Evolutionary conservation across 2,113 vertebrate genomes (phyloP), one percentile per base, ranked within the genome.

Genomic region (Callorhinus ursinus): DNA sequence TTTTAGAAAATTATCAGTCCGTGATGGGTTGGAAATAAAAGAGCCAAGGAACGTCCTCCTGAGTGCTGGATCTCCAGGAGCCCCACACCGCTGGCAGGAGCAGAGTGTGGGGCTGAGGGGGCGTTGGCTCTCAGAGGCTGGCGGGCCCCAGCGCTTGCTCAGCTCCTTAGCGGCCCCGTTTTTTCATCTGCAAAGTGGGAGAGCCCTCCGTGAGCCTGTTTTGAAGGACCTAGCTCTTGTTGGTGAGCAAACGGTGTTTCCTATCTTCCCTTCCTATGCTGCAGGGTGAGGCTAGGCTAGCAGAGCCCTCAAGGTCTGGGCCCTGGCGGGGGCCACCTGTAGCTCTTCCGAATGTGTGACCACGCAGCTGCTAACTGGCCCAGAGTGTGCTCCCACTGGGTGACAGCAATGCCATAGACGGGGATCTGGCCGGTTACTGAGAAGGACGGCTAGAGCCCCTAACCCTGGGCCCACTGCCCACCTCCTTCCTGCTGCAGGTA

Each of bases 391-490:
- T 31, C 26, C 67, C 10, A 5, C 19, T 8, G 1, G 53, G 59
- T 9, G 71, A 57, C 55, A 5, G 22, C 3, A 1, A 1, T 24
- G 69, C 69, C 0, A 1, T 1, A 12, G n/a, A 18, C 2, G 12
- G 24, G 79, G 63, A 1, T 10, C 83, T 3, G 49, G 49, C 49
- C 15, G 39, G 81, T 53, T 33, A 0, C 2, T 1, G 15, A 22
- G 63, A 5, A 36, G 82, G 69, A 36, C 39, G 14, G 59, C 1
- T 0, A 2, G 22, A 14, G 39, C 31, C 39, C 63, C 77, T 81
- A 0, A 59, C 0, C 0, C 24, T 28, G 31, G 9, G 2, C 21
- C 14, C 1, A 1, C 3, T 1, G 19, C n/a, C 26, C 15, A 1
- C n/a, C n/a, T 7, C 59, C 19, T 83, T 22, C 95, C 21, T 59